Conservation (phyloP, 2,888 invertebrate genomes). For the Torymus texanus region DNA sequence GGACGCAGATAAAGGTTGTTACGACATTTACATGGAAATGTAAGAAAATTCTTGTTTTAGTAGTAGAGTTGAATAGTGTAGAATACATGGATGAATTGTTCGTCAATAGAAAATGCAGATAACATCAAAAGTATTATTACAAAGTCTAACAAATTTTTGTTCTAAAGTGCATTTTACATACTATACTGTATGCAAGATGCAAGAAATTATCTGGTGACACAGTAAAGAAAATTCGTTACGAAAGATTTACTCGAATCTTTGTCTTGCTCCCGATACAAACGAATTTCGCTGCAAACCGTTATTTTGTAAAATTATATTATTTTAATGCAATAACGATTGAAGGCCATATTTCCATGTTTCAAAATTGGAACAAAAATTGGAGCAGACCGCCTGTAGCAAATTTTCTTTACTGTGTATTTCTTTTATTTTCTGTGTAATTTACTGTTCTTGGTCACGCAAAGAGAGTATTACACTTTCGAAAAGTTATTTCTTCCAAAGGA, state of each 20-base stretch:
- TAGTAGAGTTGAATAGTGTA: too few relatives aligned
- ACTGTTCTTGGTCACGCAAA: conserved; percentile 6
- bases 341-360: background rate
- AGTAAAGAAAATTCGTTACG: conserved; percentile 31
- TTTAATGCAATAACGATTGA: background rate
- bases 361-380: conserved; percentile 8
- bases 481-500: too few relatives aligned
- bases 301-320: background rate
- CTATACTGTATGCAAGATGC: too few relatives aligned
- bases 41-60: background rate
- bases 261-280: background rate
- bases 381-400: conserved; percentile 26
- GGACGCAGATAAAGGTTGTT: conserved; percentile 11
- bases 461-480: background rate
- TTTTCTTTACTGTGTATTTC: conserved; percentile 45
- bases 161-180: too few relatives aligned
- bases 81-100: too few relatives aligned
- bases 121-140: too few relatives aligned
- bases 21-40: background rate
- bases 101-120: too few relatives aligned
- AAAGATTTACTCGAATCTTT: conserved; percentile 26
- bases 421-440: conserved; percentile 19
- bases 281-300: background rate
- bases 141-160: too few relatives aligned
- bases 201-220: background rate